phyloP scores from a whole-genome alignment of 2,888 invertebrate species.

The Aphodius granarius region DNA sequence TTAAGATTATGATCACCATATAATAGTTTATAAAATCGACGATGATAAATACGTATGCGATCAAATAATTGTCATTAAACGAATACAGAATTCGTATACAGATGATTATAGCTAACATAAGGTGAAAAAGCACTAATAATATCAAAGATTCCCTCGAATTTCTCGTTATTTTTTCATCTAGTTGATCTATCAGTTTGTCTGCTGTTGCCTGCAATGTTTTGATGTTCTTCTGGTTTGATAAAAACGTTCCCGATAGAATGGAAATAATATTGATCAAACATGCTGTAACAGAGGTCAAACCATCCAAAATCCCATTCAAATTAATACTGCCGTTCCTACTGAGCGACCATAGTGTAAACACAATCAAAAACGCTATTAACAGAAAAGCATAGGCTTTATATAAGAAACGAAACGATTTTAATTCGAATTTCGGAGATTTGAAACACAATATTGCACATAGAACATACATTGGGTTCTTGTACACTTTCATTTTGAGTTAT shows the following conservation, averaged over 20 bases:
- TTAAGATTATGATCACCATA: constrained; percentile 4
- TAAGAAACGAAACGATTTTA: background rate
- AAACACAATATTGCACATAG: background rate
- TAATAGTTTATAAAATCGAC: background rate
- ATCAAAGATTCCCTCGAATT: background rate
- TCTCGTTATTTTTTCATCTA: background rate
- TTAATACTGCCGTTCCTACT: background rate
- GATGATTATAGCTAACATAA: background rate
- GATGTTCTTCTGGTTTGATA: background rate
- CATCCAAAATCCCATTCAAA: background rate
- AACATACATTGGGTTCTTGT: background rate
- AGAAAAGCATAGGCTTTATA: background rate
- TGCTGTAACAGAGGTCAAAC: background rate
- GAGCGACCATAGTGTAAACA: background rate
- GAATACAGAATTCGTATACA: background rate
- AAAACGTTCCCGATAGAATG: background rate
- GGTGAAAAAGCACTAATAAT: background rate
- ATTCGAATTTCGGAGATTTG: background rate
- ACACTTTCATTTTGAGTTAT: background rate
- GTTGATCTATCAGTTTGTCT: background rate
- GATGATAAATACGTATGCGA: no score
- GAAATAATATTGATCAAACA: background rate
- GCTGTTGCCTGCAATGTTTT: background rate
- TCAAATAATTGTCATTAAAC: background rate
- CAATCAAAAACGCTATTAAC: background rate